Evolutionary conservation across 1,140 invertebrate species (phyloP).

Genomic region (Laupala kohalensis): DNA sequence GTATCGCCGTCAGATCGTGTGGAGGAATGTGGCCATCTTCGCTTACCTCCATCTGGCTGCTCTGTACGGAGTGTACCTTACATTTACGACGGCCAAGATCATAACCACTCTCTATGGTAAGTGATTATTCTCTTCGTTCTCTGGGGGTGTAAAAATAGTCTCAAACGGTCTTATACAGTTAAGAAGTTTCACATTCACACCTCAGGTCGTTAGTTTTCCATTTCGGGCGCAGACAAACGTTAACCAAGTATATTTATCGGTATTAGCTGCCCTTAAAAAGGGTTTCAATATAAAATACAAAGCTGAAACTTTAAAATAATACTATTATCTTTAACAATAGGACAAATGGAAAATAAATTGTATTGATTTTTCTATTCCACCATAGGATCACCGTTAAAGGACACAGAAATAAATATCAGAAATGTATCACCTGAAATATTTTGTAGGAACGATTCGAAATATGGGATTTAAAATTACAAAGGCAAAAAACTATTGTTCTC

Average conservation of each 20-base stretch:
- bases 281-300: too few relatives aligned
- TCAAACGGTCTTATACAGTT: too few relatives aligned
- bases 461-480: too few relatives aligned
- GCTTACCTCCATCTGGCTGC: constrained; percentile 71
- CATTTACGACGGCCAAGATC: constrained; percentile 64
- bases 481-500: too few relatives aligned
- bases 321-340: not conserved
- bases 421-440: not conserved
- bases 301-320: not conserved
- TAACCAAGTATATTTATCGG: too few relatives aligned
- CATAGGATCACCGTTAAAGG: too few relatives aligned
- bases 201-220: too few relatives aligned
- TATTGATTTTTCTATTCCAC: too few relatives aligned
- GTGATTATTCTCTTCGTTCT: constrained; percentile 20
- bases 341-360: not conserved
- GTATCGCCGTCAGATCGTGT: constrained; percentile 54
- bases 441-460: not conserved
- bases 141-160: too few relatives aligned
- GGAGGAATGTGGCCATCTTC: constrained; percentile 85
- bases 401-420: not conserved
- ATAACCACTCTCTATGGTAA: constrained; percentile 64
- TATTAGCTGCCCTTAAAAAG: too few relatives aligned
- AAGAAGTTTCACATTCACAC: too few relatives aligned
- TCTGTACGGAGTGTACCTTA: constrained; percentile 70
- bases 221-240: too few relatives aligned